phyloP scores from a whole-genome alignment of 1,140 invertebrate species.

The Zaprionus camerounensis region DNA sequence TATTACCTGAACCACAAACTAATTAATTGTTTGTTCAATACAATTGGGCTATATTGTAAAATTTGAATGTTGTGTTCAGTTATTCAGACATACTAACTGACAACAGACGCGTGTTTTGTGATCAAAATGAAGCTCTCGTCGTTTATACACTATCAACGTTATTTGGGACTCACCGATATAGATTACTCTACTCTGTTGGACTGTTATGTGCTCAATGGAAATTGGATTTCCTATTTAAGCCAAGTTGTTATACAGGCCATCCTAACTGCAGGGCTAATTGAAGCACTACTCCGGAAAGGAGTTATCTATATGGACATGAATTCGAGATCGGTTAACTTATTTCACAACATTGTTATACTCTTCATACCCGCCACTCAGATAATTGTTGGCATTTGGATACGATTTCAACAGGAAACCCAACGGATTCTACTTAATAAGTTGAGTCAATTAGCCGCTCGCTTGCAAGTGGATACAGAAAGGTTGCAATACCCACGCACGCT shows the following conservation, averaged over 20 bases:
- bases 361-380: conserved; percentile 6
- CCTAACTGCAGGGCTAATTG: neutral
- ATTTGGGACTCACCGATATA: conserved; percentile 30
- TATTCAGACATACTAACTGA: neutral
- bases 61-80: neutral
- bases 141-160: conserved; percentile 32
- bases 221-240: neutral
- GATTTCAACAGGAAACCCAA: conserved; percentile 20
- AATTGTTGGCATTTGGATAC: conserved; percentile 9
- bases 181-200: conserved; percentile 5
- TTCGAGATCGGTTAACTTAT: neutral
- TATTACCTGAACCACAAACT: neutral
- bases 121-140: neutral
- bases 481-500: conserved; percentile 1
- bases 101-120: neutral
- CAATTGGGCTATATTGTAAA: too few species aligned
- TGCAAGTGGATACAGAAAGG: conserved; percentile 13
- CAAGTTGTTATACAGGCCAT: neutral
- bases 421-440: neutral
- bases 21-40: neutral
- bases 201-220: conserved; percentile 18
- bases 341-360: conserved; percentile 6
- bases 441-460: neutral
- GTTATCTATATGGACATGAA: neutral
- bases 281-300: neutral